Evolutionary conservation across 2,888 invertebrate species (phyloP).

Genomic region (Apomyelois bistriatella): DNA sequence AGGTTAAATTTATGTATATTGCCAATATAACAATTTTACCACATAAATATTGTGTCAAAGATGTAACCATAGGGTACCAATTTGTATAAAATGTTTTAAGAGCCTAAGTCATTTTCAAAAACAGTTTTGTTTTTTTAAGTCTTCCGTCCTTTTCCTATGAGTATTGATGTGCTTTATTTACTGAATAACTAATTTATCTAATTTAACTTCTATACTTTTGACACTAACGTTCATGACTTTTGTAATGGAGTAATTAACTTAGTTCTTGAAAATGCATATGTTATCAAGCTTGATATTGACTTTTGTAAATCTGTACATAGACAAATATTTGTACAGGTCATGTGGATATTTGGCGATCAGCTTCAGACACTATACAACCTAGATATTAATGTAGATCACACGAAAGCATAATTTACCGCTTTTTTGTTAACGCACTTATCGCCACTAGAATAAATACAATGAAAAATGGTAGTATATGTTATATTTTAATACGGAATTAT

Average conservation of each 20-base stretch:
- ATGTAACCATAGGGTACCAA: conserved; percentile 72
- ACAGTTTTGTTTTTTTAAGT: conserved; percentile 64
- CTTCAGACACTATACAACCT: conserved; percentile 56
- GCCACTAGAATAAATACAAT: conserved; percentile 60
- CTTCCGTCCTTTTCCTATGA: conserved; percentile 74
- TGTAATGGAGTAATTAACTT: conserved; percentile 44
- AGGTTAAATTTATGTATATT: conserved; percentile 41
- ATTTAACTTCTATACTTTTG: conserved; percentile 13
- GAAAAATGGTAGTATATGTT: conserved; percentile 73
- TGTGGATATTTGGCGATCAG: conserved; percentile 80
- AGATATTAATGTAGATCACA: conserved; percentile 51
- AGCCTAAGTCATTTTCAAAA: conserved; percentile 46
- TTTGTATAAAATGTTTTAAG: conserved; percentile 47
- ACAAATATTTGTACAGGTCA: conserved; percentile 70
- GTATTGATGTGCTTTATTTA: conserved; percentile 23
- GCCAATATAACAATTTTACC: conserved; percentile 42
- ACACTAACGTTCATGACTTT: conserved; percentile 32
- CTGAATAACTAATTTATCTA: conserved; percentile 13
- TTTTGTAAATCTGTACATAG: conserved; percentile 62
- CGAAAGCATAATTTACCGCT: conserved; percentile 57
- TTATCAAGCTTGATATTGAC: conserved; percentile 39
- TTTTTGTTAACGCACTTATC: conserved; percentile 50
- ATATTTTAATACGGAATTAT: conserved; percentile 34
- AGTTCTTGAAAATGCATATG: conserved; percentile 34
- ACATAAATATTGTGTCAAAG: conserved; percentile 66